Conservation (phyloP, 2,113 vertebrate genomes). For the Heteronetta atricapilla region DNA sequence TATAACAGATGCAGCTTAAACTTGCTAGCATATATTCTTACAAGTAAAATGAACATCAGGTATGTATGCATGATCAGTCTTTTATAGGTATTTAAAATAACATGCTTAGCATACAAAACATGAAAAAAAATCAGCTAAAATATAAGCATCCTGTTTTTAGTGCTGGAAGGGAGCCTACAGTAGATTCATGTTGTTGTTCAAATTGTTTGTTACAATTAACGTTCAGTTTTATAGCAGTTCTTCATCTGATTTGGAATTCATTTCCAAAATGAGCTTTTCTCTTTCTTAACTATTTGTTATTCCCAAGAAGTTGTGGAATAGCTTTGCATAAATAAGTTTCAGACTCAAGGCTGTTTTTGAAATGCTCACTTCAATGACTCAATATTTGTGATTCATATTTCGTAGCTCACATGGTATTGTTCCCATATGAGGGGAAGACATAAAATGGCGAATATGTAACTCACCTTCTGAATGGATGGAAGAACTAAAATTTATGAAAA, state of each 20-base stretch:
- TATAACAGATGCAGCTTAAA: conserved; percentile 28
- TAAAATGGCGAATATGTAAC: not conserved
- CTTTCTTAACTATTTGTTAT: not conserved
- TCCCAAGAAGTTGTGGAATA: not conserved
- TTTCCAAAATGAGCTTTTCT: not conserved
- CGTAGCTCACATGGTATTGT: not conserved
- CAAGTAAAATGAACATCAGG: conserved; percentile 49
- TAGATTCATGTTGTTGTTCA: not conserved
- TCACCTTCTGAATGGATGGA: not conserved
- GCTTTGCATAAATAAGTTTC: conserved; percentile 22
- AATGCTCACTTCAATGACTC: conserved; percentile 10
- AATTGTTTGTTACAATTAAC: not conserved
- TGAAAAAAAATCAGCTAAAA: not conserved
- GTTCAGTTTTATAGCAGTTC: not conserved
- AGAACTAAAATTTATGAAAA: not conserved
- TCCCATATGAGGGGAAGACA: not conserved
- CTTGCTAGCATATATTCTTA: not conserved
- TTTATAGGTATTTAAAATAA: conserved; percentile 38
- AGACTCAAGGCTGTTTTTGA: conserved; percentile 14
- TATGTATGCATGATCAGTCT: conserved; percentile 5
- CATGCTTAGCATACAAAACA: not conserved
- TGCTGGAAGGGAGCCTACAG: not conserved
- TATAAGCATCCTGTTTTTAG: not conserved
- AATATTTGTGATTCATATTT: conserved; percentile 11
- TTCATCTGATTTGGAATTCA: not conserved